Percentiles rank a stretch among this genome's conserved stretches.
phyloP scores from a whole-genome alignment of 2,888 invertebrate species.

The Argyresthia albistria region DNA sequence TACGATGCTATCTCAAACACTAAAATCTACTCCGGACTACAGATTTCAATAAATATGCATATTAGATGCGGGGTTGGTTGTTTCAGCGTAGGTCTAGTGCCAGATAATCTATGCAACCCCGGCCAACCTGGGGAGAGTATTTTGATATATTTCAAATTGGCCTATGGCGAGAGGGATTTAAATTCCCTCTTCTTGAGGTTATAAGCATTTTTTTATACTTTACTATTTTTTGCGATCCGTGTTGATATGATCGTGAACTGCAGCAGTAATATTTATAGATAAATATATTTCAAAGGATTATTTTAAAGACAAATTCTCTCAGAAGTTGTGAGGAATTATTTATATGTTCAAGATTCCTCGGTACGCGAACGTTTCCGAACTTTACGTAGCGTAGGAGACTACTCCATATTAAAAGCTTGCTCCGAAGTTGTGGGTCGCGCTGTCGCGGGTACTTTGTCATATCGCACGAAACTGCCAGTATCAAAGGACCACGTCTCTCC shows the following conservation, averaged over 20 bases:
- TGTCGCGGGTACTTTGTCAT: conserved; percentile 32
- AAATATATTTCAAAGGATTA: conserved; percentile 16
- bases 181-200: neutral
- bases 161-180: neutral
- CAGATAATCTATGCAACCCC: conserved; percentile 28
- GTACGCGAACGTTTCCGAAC: conserved; percentile 38
- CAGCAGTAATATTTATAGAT: too few relatives aligned
- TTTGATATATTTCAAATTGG: conserved; percentile 14
- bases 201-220: neutral
- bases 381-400: conserved; percentile 33
- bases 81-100: conserved; percentile 20
- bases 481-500: conserved; percentile 32
- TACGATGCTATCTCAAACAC: conserved; percentile 26
- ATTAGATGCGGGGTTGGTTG: conserved; percentile 30
- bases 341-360: conserved; percentile 25
- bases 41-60: conserved; percentile 48
- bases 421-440: conserved; percentile 28
- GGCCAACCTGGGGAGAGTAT: conserved; percentile 15
- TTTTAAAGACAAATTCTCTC: conserved; percentile 32
- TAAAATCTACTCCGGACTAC: conserved; percentile 33
- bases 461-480: conserved; percentile 23
- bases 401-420: conserved; percentile 40
- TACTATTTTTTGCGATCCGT: neutral
- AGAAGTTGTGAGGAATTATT: conserved; percentile 39
- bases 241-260: too few relatives aligned